A percentile compares a stretch with the other conserved stretches of the same genome.
Evolutionary conservation across 2,888 invertebrate genomes (phyloP).

Genomic region (Conistra vaccinii): DNA sequence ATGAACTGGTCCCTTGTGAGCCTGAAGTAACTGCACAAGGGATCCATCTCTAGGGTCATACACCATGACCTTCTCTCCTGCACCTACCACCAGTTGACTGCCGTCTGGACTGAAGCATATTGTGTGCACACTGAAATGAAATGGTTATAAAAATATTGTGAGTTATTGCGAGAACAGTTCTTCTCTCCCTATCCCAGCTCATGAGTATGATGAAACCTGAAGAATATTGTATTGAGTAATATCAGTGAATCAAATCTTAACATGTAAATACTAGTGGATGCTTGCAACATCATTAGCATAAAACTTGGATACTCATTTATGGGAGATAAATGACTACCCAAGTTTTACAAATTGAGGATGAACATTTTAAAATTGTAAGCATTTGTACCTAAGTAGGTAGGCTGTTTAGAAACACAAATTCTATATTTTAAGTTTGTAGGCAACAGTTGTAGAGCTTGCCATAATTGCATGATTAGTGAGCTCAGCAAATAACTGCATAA

Average conservation of each 20-base stretch:
- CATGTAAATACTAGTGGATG: neutral
- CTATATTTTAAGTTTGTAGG: neutral
- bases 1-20: conserved; percentile 98
- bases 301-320: neutral
- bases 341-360: neutral
- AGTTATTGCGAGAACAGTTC: neutral
- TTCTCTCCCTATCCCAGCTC: neutral
- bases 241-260: neutral
- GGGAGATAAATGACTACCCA: no score
- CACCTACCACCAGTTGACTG: conserved; percentile 97
- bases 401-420: neutral
- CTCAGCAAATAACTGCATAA: neutral
- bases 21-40: conserved; percentile 97
- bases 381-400: neutral
- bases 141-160: neutral
- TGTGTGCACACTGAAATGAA: conserved; percentile 95
- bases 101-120: conserved; percentile 99
- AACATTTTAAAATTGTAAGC: neutral
- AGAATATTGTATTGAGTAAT: neutral
- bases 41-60: conserved; percentile 98
- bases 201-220: neutral
- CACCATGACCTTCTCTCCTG: conserved; percentile 98
- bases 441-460: neutral
- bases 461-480: neutral
- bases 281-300: neutral